Base-by-base conservation (phyloP, 2,888 invertebrate species). In the Oxystoma pomonae region DNA sequence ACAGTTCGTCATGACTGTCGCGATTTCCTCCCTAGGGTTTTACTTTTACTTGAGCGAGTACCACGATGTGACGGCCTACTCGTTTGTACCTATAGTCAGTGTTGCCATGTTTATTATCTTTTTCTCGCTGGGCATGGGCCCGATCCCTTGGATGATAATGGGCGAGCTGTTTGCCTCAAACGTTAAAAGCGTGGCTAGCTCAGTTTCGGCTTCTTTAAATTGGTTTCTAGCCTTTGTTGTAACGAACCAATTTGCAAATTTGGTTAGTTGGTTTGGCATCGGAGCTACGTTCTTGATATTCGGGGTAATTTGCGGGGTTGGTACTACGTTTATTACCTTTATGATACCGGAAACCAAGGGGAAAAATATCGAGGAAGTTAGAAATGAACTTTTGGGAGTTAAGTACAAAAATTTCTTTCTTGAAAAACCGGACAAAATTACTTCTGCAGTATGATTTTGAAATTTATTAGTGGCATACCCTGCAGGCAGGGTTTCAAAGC, bases 121-220 rank as follows among this genome's bases (percentile, higher is more conserved):
- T 0, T 90, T 88, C 72, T 86, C 87, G 0, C 77, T 86, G 20
- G 90, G 90, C 1, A 86, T 85, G 18, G 90, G 90, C 0, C 89
- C 90, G 0, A 86, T 90, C 20, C 90, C 90, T 0, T 90, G 90
- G 89, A 77, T 90, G 72, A 86, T 90, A 83, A 71, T 86, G 18
- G 81, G 89, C 57, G 90, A 90, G 76, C 82, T 90, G 52, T 86
- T 91, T 70, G 83, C 90, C 3, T 76, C 84, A 0, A 83, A 87
- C 65, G 84, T 85, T 0, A 87, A 86, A 58, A 85, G 84, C 55
- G 74, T 85, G 62, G 90, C 90, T 0, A 86, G 88, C 21, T 87
- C 88, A 0, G 80, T 90, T n/a, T 86, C 89, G 0, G 86, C 87
- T 1, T 83, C 87, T 12, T 82, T 86, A 59, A 90, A 88, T 71